A percentile compares a stretch with the other conserved stretches of the same genome.
Conservation (phyloP, 1,140 invertebrate genomes). For the Charaxes varanes region DNA sequence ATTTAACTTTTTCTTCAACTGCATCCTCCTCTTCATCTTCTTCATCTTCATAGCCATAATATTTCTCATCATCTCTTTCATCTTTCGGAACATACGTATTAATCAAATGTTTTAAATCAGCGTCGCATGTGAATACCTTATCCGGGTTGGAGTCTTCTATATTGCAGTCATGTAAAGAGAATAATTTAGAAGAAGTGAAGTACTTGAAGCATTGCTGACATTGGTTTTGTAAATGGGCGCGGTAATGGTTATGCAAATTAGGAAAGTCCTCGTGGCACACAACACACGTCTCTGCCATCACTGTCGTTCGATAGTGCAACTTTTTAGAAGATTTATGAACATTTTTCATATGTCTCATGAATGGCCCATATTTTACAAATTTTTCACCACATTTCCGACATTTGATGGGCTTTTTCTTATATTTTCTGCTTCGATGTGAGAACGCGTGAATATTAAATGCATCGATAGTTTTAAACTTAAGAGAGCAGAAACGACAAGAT, state of each 20-base stretch:
- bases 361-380: slow-evolving; percentile 63
- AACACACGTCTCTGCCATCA: slow-evolving; percentile 54
- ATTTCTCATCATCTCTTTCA: slow-evolving; percentile 58
- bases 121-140: slow-evolving; percentile 56
- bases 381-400: slow-evolving; percentile 60
- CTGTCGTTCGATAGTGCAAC: slow-evolving; percentile 51
- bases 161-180: slow-evolving; percentile 53
- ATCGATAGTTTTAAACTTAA: slow-evolving; percentile 66
- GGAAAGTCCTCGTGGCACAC: slow-evolving; percentile 62
- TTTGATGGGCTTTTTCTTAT: slow-evolving; percentile 61
- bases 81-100: slow-evolving; percentile 56
- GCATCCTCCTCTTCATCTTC: slow-evolving; percentile 26
- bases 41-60: slow-evolving; percentile 45
- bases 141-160: slow-evolving; percentile 51
- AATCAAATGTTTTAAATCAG: slow-evolving; percentile 42
- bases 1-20: neutral
- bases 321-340: slow-evolving; percentile 59
- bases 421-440: slow-evolving; percentile 63
- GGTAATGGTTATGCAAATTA: slow-evolving; percentile 68
- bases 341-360: slow-evolving; percentile 57
- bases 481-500: slow-evolving; percentile 63
- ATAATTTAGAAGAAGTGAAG: slow-evolving; percentile 57
- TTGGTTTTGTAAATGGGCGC: slow-evolving; percentile 57
- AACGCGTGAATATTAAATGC: slow-evolving; percentile 68
- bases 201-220: slow-evolving; percentile 59